phyloP scores from a whole-genome alignment of 1,140 invertebrate genomes.

The Orius insidiosus region DNA sequence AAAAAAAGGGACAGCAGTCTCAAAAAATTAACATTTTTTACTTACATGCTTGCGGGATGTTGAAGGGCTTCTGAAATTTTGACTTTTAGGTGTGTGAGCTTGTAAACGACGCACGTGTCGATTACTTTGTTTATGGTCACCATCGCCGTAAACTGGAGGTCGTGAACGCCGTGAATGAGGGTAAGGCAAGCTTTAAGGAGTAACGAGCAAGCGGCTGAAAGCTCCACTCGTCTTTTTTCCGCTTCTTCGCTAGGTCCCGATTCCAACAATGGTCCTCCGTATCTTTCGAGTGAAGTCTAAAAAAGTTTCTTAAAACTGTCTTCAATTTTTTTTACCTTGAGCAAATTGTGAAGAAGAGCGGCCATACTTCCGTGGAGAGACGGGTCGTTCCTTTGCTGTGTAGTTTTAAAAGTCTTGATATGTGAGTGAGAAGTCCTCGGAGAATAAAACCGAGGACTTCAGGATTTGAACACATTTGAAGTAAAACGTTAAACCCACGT shows the following conservation, averaged over 20 bases:
- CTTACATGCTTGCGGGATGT: slow-evolving; percentile 21
- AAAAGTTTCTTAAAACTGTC: not conserved
- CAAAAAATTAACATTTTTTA: slow-evolving; percentile 8
- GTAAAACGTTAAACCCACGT: slow-evolving; percentile 30
- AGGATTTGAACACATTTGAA: slow-evolving; percentile 37
- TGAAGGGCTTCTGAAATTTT: slow-evolving; percentile 20
- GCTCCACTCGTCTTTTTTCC: slow-evolving; percentile 19
- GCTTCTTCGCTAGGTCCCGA: not conserved
- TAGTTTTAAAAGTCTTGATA: slow-evolving; percentile 29
- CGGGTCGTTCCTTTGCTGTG: slow-evolving; percentile 29
- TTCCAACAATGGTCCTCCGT: slow-evolving; percentile 12
- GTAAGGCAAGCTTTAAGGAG: slow-evolving; percentile 32
- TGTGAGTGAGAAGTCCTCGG: slow-evolving; percentile 29
- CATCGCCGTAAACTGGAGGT: slow-evolving; percentile 40
- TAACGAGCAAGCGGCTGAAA: slow-evolving; percentile 29
- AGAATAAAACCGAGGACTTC: slow-evolving; percentile 39
- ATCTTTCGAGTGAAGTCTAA: slow-evolving; percentile 24
- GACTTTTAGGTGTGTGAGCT: slow-evolving; percentile 23
- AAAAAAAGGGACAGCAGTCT: no score
- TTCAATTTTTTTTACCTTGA: slow-evolving; percentile 28
- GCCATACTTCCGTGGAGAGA: slow-evolving; percentile 30
- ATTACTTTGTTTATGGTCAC: slow-evolving; percentile 40
- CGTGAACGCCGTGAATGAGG: slow-evolving; percentile 35
- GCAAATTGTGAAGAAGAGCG: slow-evolving; percentile 32
- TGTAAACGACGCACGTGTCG: slow-evolving; percentile 31